These are phyloP conservation scores for Drosophila lacteicornis DNA, from an alignment of 1,140 invertebrate species.

Conservation along the genomic window DNA sequence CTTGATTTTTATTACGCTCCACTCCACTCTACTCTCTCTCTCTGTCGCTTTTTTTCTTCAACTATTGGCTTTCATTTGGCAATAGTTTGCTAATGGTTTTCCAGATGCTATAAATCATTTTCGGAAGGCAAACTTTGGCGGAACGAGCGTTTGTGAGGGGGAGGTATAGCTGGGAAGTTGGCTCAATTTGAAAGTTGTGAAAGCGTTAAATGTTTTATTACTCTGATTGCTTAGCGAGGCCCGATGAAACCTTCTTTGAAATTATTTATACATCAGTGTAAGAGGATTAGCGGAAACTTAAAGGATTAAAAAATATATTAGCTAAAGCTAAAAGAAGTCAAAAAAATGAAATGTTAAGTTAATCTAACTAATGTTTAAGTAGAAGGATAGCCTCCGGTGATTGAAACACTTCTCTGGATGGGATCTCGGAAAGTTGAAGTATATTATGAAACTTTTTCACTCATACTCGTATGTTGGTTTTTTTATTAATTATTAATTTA, in stretches of 20 bases:
- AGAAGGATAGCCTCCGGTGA: no score
- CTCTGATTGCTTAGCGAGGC: neutral
- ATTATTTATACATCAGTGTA: neutral
- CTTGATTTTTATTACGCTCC: conserved; percentile 11
- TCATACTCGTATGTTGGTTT: no score
- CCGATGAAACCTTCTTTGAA: neutral
- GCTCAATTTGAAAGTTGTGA: conserved; percentile 5
- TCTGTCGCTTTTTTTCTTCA: neutral
- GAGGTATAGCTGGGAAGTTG: conserved; percentile 8
- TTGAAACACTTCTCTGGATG: no score
- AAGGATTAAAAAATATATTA: neutral
- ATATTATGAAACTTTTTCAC: no score
- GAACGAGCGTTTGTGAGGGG: neutral
- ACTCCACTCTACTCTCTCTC: neutral
- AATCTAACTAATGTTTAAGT: no score
- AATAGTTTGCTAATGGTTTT: conserved; percentile 55
- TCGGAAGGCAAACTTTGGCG: conserved; percentile 32
- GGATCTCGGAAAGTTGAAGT: no score
- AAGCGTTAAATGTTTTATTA: conserved; percentile 14
- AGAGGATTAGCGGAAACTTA: neutral
- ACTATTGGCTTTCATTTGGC: conserved; percentile 37
- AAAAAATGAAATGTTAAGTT: no score
- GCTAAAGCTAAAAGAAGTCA: no score
- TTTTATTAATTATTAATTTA: no score
- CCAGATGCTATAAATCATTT: conserved; percentile 57